Evolutionary conservation across 2,113 vertebrate genomes (phyloP), one percentile per base, ranked within the genome.

Genomic region (Ptychochromis oligacanthus): DNA sequence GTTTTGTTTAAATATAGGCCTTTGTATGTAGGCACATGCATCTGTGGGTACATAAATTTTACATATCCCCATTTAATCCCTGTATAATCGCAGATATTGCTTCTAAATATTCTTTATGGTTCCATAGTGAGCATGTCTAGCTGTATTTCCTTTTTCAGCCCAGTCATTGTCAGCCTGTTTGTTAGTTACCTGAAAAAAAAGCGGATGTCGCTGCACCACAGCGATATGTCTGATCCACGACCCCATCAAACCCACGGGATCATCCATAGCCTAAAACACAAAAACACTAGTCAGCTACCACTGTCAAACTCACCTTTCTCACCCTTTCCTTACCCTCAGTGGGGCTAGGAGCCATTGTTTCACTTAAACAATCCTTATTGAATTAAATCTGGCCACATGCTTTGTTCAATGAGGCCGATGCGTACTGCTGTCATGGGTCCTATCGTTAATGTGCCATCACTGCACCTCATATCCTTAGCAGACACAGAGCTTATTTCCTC

Each of bases 391-490:
- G 83, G 78, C 84, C 34, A 70, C 67, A 40, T 74, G 80, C 81
- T 91, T 92, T 92, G 91, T 94, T 93, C 82, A 82, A 87, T 81
- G 83, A 77, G 85, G 83, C 88, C 79, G 85, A 90, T 88, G 88
- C 84, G 76, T 94, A 90, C 84, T 82, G 93, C 89, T 95, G 90
- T 96, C 94, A 93, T 89, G 94, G 92, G 93, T 84, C 90, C 83
- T 56, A 81, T 93, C 93, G 82, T 96, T 94, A 96, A 96, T 96
- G 95, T 96, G 95, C 94, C 95, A 96, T 96, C 95, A 84, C 94
- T 82, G 82, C 87, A 89, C 80, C 93, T 95, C 93, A 95, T 93
- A 95, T 96, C 96, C 96, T 95, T 74, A 78, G 89, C 94, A 96
- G 95, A 95, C 93, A 94, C 89, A 58, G 88, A 91, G 89, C 90